These are phyloP conservation scores for Monochamus saltuarius DNA, from an alignment of 1,140 invertebrate species.

Conservation along the genomic window DNA sequence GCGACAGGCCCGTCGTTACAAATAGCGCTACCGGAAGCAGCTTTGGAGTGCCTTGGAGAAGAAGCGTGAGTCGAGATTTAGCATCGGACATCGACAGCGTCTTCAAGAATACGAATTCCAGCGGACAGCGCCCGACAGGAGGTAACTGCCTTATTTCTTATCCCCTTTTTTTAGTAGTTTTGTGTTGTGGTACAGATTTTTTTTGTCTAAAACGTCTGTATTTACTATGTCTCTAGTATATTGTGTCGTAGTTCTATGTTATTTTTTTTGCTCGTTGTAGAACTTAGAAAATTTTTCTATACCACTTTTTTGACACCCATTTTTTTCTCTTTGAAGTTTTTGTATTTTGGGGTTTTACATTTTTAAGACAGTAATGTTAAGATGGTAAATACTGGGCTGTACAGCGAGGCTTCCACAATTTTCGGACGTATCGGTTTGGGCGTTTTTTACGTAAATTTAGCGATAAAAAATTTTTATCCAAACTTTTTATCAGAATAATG, in stretches of 20 bases:
- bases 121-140: constrained; percentile 58
- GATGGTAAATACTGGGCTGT: too few relatives aligned
- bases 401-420: too few relatives aligned
- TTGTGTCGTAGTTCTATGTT: constrained; percentile 24
- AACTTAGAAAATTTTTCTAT: constrained; percentile 22
- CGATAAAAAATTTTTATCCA: too few relatives aligned
- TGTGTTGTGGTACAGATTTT: constrained; percentile 30
- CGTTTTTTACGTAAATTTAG: too few relatives aligned
- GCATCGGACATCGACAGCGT: constrained; percentile 59
- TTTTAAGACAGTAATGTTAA: too few relatives aligned
- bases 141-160: constrained; percentile 44
- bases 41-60: constrained; percentile 56
- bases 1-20: constrained; percentile 33
- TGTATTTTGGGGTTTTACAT: too few relatives aligned
- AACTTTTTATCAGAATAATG: too few relatives aligned
- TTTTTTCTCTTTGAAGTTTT: too few relatives aligned
- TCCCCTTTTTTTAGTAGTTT: constrained; percentile 19
- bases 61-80: constrained; percentile 60
- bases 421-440: too few relatives aligned
- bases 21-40: constrained; percentile 31
- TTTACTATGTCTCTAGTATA: background rate
- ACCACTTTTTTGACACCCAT: constrained; percentile 11
- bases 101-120: constrained; percentile 49
- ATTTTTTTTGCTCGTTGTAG: constrained; percentile 25
- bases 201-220: constrained; percentile 23